These are phyloP conservation scores for Alcedo atthis DNA, from an alignment of 2,797 vertebrate species.

Conservation along the genomic window DNA sequence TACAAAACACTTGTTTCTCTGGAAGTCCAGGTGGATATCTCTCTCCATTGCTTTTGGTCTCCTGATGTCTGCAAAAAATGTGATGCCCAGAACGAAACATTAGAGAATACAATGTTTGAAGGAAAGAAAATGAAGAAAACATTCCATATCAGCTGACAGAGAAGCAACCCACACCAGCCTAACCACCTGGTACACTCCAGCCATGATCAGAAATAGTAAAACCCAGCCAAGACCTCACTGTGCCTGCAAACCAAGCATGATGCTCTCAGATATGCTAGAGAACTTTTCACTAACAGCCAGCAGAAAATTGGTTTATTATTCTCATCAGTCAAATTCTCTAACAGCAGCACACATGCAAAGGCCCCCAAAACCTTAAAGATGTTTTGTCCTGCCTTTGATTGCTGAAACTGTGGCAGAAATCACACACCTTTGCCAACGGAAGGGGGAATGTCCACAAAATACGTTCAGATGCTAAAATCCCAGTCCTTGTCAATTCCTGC, in stretches of 20 bases:
- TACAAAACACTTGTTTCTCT: neutral
- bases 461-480: neutral
- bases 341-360: neutral
- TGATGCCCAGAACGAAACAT: neutral
- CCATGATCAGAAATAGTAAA: neutral
- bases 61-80: neutral
- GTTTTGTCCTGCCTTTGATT: neutral
- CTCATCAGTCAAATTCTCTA: neutral
- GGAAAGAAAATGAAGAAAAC: neutral
- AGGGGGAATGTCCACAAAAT: neutral
- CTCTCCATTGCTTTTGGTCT: neutral
- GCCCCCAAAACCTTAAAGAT: neutral
- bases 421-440: neutral
- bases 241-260: neutral
- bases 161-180: neutral
- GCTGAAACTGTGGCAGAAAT: neutral
- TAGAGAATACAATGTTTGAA: neutral
- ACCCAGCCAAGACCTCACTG: neutral
- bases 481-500: neutral
- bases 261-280: neutral
- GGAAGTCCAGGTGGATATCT: neutral
- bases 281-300: neutral
- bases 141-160: neutral
- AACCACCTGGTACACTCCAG: neutral
- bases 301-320: neutral